Percentiles rank a stretch among this genome's conserved stretches.
Conservation (phyloP, 2,888 invertebrate genomes). For the Trypoxylon attenuatum region DNA sequence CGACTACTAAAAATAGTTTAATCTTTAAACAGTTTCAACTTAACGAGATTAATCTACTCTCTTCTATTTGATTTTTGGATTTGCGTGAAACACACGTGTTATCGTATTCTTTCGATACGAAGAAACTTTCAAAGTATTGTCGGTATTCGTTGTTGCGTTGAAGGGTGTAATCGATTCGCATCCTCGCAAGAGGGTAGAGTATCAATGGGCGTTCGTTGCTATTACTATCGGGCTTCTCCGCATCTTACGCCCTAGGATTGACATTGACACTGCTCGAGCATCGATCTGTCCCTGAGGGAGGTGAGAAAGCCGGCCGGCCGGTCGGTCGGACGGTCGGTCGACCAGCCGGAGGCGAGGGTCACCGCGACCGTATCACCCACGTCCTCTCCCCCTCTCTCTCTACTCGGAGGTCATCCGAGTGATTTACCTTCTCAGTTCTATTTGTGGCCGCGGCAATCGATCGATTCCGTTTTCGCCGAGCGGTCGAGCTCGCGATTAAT, state of each 20-base stretch:
- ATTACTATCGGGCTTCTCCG: constrained; percentile 8
- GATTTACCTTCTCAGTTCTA: constrained; percentile 45
- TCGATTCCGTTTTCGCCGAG: not conserved
- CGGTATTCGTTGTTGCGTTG: too few relatives aligned
- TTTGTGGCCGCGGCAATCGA: not conserved
- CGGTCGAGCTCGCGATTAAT: not conserved
- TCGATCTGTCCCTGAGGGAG: constrained; percentile 54
- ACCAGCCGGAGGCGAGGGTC: constrained; percentile 49
- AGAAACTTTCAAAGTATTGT: too few relatives aligned
- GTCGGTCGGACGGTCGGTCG: too few relatives aligned
- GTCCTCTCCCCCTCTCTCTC: constrained; percentile 34
- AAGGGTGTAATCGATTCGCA: too few relatives aligned
- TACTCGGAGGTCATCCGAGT: constrained; percentile 50
- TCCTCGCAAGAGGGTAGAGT: too few relatives aligned
- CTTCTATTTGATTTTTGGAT: too few relatives aligned
- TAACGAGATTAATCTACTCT: too few relatives aligned
- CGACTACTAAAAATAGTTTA: too few relatives aligned
- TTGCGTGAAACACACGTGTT: too few relatives aligned
- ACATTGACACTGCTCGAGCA: constrained; percentile 70
- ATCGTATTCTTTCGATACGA: too few relatives aligned
- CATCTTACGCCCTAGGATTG: constrained; percentile 61
- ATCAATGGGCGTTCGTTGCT: too few relatives aligned
- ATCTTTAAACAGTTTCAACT: too few relatives aligned
- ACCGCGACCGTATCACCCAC: constrained; percentile 44
- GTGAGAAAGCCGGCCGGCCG: constrained; percentile 38